A percentile compares a stretch with the other conserved stretches of the same genome.
Conservation (phyloP, 2,888 invertebrate species). For the Oxystoma pomonae region DNA sequence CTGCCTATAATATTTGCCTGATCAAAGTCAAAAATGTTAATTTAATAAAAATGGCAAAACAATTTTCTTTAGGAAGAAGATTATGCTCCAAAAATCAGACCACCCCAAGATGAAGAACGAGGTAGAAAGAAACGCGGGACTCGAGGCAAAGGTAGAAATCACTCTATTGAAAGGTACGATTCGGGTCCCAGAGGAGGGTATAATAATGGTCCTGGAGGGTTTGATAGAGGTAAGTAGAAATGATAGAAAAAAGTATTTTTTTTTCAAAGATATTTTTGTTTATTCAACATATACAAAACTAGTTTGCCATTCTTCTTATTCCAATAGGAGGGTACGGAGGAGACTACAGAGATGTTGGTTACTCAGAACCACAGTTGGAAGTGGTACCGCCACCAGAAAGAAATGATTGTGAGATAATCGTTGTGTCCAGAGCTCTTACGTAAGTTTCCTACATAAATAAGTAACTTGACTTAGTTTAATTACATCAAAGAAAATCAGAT, state of each 20-base stretch:
- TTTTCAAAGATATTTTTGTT: too few relatives aligned
- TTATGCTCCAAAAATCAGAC: not conserved
- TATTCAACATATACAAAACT: too few relatives aligned
- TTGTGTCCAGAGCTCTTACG: slow-evolving; percentile 77
- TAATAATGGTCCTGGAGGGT: not conserved
- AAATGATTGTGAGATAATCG: slow-evolving; percentile 90
- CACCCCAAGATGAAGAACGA: not conserved
- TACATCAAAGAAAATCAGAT: too few relatives aligned
- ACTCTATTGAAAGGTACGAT: too few relatives aligned
- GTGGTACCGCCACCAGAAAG: slow-evolving; percentile 50
- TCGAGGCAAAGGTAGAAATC: too few relatives aligned
- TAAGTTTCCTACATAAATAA: slow-evolving; percentile 49
- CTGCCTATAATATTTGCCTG: too few relatives aligned
- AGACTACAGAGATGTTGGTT: slow-evolving; percentile 35
- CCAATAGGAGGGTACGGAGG: slow-evolving; percentile 22
- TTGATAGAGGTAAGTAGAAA: not conserved
- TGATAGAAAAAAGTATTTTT: too few relatives aligned
- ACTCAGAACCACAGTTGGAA: slow-evolving; percentile 33
- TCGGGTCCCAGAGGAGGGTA: too few relatives aligned
- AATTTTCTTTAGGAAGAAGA: not conserved
- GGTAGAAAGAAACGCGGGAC: not conserved
- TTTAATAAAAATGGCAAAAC: too few relatives aligned
- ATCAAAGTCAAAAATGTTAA: too few relatives aligned
- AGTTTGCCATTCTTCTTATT: slow-evolving; percentile 4
- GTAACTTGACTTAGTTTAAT: too few relatives aligned